Evolutionary conservation across 2,113 vertebrate genomes (phyloP), one percentile per base, ranked within the genome.

Genomic region (Pomatorhinus ruficollis): DNA sequence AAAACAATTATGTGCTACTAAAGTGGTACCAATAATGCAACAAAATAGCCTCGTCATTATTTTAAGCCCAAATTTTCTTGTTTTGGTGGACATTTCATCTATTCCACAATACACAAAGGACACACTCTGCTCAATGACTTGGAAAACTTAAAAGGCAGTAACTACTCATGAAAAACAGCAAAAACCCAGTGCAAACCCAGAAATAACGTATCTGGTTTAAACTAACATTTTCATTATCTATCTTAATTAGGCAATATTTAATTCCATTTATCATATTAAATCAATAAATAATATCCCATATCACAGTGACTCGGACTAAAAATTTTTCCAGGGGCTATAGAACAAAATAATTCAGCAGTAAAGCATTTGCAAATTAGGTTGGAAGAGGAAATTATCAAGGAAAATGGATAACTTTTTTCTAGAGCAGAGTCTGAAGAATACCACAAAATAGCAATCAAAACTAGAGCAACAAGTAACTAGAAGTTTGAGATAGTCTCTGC

Each of bases 161-260:
- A 59, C 13, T 9, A 70, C 30, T 33, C 23, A 49, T 17, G 23
- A 56, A 89, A 83, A 89, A 86, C 89, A 39, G 0, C 49, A 56
- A 9, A 85, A 85, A 45, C 4, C 3, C 21, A 37, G 27, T 11
- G 7, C 35, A 69, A 86, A 60, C 12, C 22, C 5, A 65, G 22
- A 83, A 95, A 65, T 23, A 66, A 70, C 60, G 44, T 42, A 80
- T n/a, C n/a, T 63, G 33, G 4, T 68, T 90, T 71, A 85, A 90
- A 79, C 25, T 47, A 66, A 76, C 17, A 72, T 44, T 86, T 83
- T 86, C 12, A 60, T 47, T 87, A 57, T 19, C 60, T 52, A 21
- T 68, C 90, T 91, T 77, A 91, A 74, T 60, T 87, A 81, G 56
- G 28, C 45, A 91, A 39, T 64, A 74, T 87, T 95, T 74, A 78